Base-by-base conservation (phyloP, 2,113 vertebrate species). In the Tympanuchus pallidicinctus region DNA sequence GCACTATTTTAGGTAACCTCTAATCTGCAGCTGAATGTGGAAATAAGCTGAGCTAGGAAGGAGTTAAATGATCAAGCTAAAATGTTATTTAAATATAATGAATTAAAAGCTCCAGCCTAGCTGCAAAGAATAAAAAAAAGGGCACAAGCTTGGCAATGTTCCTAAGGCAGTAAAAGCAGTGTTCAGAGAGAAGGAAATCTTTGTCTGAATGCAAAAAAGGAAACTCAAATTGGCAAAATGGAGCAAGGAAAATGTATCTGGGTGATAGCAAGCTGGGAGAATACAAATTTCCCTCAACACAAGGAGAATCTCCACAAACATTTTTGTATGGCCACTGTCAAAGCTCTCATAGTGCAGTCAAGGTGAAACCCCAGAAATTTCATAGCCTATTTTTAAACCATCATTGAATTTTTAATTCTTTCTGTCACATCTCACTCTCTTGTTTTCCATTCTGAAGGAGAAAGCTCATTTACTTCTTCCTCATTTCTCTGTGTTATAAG, bases 161-260 rank as follows among this genome's bases (percentile, higher is more conserved):
- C 90, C 93, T 86, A 84, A 92, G 76, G 90, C 90, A 91, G 85
- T 90, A 95, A 95, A 93, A 94, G 91, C 79, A 2, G 74, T 38
- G 56, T 95, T 95, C 82, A 88, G 79, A 94, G 76, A 95, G 90
- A 96, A 93, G 94, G 95, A 93, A 95, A 95, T 89, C 91, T 89
- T 95, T 89, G 89, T 95, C 63, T 86, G 72, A 93, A 95, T 88
- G 84, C 64, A 82, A 90, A 93, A 81, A 81, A 86, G 76, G 92
- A 95, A 94, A 92, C 79, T 86, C 81, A 92, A 94, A 88, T 82
- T 74, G 89, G 79, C 66, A 92, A 95, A 92, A 75, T 45, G 70
- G 77, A 91, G 73, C 63, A 90, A 90, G 87, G 79, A 95, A 96
- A 95, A 97, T 96, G 65, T 89, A 95, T 93, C 85, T 93, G 89